Percentiles rank a stretch among this genome's conserved stretches.
Conservation (phyloP, 2,888 invertebrate species). For the Esperia sulphurella region DNA sequence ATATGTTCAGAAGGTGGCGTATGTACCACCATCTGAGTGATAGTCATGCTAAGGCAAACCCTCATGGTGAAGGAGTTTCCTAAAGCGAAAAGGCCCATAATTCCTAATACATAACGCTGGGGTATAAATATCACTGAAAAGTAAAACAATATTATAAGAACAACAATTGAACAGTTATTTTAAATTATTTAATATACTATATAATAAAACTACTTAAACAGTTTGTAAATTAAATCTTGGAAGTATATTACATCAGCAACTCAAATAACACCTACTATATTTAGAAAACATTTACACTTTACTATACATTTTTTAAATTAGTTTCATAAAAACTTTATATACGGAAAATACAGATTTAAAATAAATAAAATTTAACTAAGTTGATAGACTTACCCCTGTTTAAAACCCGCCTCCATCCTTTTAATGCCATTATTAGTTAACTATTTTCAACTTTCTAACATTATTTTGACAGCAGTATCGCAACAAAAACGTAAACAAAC, state of each 20-base stretch:
- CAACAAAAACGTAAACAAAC: not conserved
- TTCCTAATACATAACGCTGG: constrained; percentile 83
- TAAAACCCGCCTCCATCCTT: constrained; percentile 58
- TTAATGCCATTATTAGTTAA: constrained; percentile 39
- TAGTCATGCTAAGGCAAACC: constrained; percentile 84
- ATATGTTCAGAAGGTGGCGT: constrained; percentile 46
- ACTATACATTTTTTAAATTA: too few relatives aligned
- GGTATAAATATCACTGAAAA: constrained; percentile 80
- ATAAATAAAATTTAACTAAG: not conserved
- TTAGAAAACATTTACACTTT: too few relatives aligned
- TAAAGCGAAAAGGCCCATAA: constrained; percentile 84
- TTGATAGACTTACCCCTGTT: constrained; percentile 48
- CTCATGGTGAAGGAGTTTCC: constrained; percentile 87
- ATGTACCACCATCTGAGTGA: constrained; percentile 82
- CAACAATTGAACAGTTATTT: too few relatives aligned
- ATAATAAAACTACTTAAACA: too few relatives aligned
- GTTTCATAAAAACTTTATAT: too few relatives aligned
- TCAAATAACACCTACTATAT: too few relatives aligned
- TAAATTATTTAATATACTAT: too few relatives aligned
- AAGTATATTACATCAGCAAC: too few relatives aligned
- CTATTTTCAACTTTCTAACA: not conserved
- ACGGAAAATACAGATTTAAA: not conserved
- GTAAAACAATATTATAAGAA: not conserved
- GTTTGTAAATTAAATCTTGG: too few relatives aligned
- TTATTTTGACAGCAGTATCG: not conserved